phyloP scores from a whole-genome alignment of 1,140 invertebrate species.

The Goniozus legneri region DNA sequence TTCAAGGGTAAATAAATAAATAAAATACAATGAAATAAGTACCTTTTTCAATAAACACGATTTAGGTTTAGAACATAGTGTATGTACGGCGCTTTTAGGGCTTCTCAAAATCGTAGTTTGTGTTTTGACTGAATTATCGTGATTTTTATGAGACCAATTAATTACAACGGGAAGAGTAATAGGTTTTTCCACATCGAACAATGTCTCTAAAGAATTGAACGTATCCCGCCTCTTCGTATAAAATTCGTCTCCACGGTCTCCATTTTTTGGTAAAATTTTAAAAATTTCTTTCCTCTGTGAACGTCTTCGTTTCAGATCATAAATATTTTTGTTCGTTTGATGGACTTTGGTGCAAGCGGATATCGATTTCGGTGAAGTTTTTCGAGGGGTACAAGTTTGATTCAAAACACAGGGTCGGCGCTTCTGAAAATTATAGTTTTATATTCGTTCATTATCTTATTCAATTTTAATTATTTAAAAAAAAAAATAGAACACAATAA shows the following conservation, averaged over 20 bases:
- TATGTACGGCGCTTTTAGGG: background rate
- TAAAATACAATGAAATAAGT: too few relatives aligned
- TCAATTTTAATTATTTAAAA: too few relatives aligned
- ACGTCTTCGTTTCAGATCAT: conserved; percentile 20
- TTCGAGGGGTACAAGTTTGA: conserved; percentile 14
- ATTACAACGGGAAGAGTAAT: background rate
- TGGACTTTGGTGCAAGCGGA: conserved; percentile 9
- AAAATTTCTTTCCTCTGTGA: conserved; percentile 6
- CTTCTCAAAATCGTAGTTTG: background rate
- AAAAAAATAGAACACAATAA: too few relatives aligned
- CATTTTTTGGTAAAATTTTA: conserved; percentile 15
- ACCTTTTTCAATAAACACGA: too few relatives aligned
- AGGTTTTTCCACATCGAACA: conserved; percentile 33
- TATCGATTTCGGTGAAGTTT: conserved; percentile 11
- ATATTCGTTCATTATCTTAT: conserved; percentile 2
- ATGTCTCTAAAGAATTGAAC: conserved; percentile 31
- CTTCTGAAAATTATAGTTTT: conserved; percentile 21
- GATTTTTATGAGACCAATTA: too few relatives aligned
- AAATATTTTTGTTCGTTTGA: conserved; percentile 20
- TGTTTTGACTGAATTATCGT: background rate
- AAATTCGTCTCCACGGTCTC: background rate
- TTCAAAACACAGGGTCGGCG: conserved; percentile 25
- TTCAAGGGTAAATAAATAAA: too few relatives aligned
- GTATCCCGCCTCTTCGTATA: conserved; percentile 22
- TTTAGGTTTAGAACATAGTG: background rate